These are phyloP conservation scores for Sceliomorpha sp. DNA, from an alignment of 2,888 invertebrate genomes.

Conservation along the genomic window DNA sequence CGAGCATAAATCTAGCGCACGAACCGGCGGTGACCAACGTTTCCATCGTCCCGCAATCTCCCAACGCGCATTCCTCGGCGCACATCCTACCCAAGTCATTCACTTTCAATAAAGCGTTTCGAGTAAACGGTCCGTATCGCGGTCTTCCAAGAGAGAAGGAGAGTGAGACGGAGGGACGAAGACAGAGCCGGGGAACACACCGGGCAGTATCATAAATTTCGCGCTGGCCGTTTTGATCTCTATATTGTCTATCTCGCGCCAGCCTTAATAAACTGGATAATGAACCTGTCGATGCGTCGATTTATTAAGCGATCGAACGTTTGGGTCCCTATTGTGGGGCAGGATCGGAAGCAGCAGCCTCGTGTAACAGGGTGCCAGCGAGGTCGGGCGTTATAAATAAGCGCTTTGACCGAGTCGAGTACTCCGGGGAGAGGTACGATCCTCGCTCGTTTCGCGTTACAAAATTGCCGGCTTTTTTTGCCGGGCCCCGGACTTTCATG, in stretches of 20 bases:
- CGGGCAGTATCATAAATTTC: conserved; percentile 28
- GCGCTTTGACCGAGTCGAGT: conserved; percentile 7
- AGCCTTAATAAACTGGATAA: conserved; percentile 31
- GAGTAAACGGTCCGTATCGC: too few species aligned
- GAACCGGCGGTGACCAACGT: too few species aligned
- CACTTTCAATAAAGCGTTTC: too few species aligned
- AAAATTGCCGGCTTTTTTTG: conserved; percentile 23
- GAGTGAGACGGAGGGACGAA: conserved; percentile 12
- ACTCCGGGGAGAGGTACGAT: too few species aligned
- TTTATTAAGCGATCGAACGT: conserved; percentile 39
- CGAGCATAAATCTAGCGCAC: too few species aligned
- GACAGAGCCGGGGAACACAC: conserved; percentile 10
- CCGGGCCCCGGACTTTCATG: conserved; percentile 7
- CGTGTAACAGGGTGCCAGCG: conserved; percentile 19
- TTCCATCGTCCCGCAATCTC: too few species aligned
- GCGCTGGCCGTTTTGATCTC: conserved; percentile 17
- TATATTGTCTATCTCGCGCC: conserved; percentile 26
- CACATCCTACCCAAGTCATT: too few species aligned
- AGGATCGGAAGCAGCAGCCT: too few species aligned
- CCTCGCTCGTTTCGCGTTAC: neutral
- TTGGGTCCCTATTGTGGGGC: conserved; percentile 8
- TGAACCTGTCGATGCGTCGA: conserved; percentile 32
- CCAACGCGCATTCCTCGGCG: too few species aligned
- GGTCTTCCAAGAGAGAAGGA: conserved; percentile 12
- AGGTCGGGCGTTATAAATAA: conserved; percentile 28